These are phyloP conservation scores for Aspidoscelis tigris DNA, from an alignment of 2,113 vertebrate species.

Conservation along the genomic window DNA sequence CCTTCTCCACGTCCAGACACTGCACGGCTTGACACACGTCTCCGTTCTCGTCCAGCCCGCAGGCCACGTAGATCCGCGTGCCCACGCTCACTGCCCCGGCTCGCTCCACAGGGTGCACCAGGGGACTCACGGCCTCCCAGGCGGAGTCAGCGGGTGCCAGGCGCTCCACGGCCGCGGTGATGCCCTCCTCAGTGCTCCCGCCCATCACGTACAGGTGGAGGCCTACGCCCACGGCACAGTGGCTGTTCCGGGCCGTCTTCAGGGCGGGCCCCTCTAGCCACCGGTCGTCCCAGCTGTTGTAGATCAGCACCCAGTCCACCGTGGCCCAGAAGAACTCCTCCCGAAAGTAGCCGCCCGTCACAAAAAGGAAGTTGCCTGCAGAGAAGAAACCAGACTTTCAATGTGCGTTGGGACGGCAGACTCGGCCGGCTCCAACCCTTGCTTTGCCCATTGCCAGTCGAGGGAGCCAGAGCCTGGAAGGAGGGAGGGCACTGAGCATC, in stretches of 20 bases:
- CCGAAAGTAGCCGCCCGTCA: constrained; percentile 87
- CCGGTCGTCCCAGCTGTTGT: constrained; percentile 75
- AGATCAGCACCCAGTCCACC: constrained; percentile 88
- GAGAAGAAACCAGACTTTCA: background rate
- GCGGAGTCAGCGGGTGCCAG: constrained; percentile 72
- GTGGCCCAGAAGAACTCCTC: constrained; percentile 87
- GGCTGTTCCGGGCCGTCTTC: constrained; percentile 84
- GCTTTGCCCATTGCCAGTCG: too few relatives aligned
- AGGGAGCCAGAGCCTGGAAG: too few relatives aligned
- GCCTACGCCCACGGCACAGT: constrained; percentile 82
- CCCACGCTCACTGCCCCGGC: constrained; percentile 75
- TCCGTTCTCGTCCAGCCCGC: constrained; percentile 89
- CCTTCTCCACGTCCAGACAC: constrained; percentile 73
- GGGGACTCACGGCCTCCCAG: constrained; percentile 81
- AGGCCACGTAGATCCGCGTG: constrained; percentile 81
- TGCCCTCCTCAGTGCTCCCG: constrained; percentile 84
- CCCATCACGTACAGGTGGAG: constrained; percentile 82
- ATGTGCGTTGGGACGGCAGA: too few relatives aligned
- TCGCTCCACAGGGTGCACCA: constrained; percentile 85
- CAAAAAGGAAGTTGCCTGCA: constrained; percentile 77
- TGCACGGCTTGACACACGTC: constrained; percentile 86
- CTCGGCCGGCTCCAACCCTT: too few relatives aligned
- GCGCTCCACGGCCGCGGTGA: constrained; percentile 80
- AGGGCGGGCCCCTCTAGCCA: constrained; percentile 86
- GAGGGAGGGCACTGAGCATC: too few relatives aligned